phyloP scores from a whole-genome alignment of 2,113 vertebrate species.

The Cheilinus undulatus region DNA sequence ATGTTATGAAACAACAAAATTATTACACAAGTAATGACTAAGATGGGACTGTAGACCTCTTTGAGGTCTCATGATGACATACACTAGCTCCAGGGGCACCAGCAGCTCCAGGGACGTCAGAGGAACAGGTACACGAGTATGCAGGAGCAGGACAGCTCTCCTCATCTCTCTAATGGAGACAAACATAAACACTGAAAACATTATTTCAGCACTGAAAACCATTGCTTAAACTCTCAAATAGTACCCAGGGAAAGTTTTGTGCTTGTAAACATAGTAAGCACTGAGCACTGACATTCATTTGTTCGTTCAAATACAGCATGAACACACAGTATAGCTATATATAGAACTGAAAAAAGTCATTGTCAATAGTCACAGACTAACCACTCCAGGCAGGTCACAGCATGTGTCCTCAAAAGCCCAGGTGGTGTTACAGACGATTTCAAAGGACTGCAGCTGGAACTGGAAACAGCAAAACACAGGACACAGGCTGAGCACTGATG shows the following conservation, averaged over 20 bases:
- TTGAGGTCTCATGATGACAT: slow-evolving; percentile 61
- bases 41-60: neutral
- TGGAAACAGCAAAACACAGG: slow-evolving; percentile 48
- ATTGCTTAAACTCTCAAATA: neutral
- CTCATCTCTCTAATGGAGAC: slow-evolving; percentile 86
- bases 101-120: slow-evolving; percentile 82
- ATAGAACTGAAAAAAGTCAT: neutral
- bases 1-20: neutral
- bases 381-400: slow-evolving; percentile 91
- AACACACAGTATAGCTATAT: neutral
- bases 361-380: slow-evolving; percentile 66
- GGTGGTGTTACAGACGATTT: slow-evolving; percentile 87
- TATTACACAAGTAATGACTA: too few relatives aligned
- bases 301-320: neutral
- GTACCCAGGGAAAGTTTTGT: too few relatives aligned
- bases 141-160: slow-evolving; percentile 86
- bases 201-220: neutral
- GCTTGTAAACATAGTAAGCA: neutral
- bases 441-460: slow-evolving; percentile 94
- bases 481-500: neutral
- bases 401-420: slow-evolving; percentile 89
- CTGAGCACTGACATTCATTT: neutral
- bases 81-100: slow-evolving; percentile 88
- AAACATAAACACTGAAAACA: slow-evolving; percentile 1
- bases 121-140: slow-evolving; percentile 87